phyloP scores from a whole-genome alignment of 2,113 vertebrate genomes.

The Microcebus jonahi region DNA sequence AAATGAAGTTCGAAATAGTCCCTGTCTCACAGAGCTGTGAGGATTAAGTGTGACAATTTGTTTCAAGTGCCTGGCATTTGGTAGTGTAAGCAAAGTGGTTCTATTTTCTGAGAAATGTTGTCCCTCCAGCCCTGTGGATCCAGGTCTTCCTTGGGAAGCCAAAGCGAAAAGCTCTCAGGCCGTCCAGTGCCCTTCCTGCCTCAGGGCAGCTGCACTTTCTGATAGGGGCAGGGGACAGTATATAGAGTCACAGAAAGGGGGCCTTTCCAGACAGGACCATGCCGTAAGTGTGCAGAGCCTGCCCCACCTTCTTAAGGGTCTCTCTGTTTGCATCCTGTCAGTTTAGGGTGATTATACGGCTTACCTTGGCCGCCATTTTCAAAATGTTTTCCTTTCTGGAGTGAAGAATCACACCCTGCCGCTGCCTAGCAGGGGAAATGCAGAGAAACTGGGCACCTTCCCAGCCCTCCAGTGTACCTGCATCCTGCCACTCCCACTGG shows the following conservation, averaged over 20 bases:
- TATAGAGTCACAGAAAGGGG: neutral
- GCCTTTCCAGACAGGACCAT: neutral
- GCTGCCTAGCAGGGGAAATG: too few relatives aligned
- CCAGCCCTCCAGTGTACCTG: neutral
- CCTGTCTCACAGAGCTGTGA: neutral
- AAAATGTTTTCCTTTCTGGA: neutral
- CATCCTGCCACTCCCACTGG: neutral
- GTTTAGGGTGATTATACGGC: neutral
- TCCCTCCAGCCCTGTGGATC: neutral
- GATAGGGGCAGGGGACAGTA: neutral
- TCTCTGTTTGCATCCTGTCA: neutral
- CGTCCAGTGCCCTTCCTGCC: neutral
- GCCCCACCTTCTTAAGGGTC: neutral
- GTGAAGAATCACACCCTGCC: neutral
- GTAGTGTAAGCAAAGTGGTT: neutral
- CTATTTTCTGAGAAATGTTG: slow-evolving; percentile 21
- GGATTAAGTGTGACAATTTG: neutral
- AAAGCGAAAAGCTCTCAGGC: neutral
- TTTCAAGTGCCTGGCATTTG: slow-evolving; percentile 16
- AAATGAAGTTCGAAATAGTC: neutral
- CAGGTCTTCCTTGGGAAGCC: neutral
- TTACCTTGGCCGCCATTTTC: neutral
- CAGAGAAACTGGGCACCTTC: rapidly evolving
- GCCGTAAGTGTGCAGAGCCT: neutral
- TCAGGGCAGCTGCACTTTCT: neutral